Evolutionary conservation across 2,888 invertebrate species (phyloP), one percentile per base, ranked within the genome.

Genomic region (Metopia argyrocephala): DNA sequence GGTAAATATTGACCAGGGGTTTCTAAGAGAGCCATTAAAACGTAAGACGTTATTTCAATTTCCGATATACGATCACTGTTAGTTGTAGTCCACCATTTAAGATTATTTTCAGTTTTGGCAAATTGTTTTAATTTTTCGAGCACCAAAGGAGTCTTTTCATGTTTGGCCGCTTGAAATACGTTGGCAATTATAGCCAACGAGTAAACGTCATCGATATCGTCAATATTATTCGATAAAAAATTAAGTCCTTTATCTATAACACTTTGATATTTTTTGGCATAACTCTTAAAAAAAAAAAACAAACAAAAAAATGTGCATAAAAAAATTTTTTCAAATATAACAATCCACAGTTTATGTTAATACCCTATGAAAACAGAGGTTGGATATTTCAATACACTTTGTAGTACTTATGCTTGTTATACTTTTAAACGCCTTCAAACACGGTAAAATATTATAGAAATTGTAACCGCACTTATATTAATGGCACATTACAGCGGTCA

Each of bases 21-120:
- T 1, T 56, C 87, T 83, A 91, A 91, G 38, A 93, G 85, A 0
- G 96, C 93, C 74, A 97, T 91, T 74, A 98, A 91, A 27, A 94
- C 95, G 90, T 97, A 98, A 0, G 97, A 94, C 0, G 97, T 96
- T 85, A 96, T 95, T 89, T 96, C 95, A 6, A 97, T 91, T 84
- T 87, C 85, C 0, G 20, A 31, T 31, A 20, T 38, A 93, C 80
- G 93, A 92, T 0, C 95, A 18, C 45, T 93, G 18, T 28, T 57
- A 21, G 5, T 45, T 2, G 25, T 59, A n/a, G 93, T 93, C 97
- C 97, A 97, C 94, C 95, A 96, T 85, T 94, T 94, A 85, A 92
- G 91, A 48, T 93, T 94, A 5, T 79, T 91, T 69, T 91, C 89
- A 18, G 20, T 52, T 23, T 52, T 83, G 91, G 90, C 81, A 88